phyloP scores from a whole-genome alignment of 2,888 invertebrate species.

The Papilio demoleus region DNA sequence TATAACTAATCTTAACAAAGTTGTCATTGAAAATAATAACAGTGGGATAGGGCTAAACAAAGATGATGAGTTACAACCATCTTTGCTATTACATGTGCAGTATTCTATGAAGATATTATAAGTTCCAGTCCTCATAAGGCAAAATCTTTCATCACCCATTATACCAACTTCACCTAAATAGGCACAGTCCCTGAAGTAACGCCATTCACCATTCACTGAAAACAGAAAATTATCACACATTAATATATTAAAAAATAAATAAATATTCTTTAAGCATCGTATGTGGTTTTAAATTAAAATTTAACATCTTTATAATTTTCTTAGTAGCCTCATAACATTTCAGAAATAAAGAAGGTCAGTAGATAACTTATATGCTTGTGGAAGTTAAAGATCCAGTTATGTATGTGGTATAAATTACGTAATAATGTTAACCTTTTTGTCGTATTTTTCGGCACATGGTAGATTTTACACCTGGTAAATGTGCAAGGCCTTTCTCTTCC shows the following conservation, averaged over 20 bases:
- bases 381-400: too few species aligned
- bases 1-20: slow-evolving; percentile 31
- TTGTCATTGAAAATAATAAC: slow-evolving; percentile 45
- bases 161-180: slow-evolving; percentile 96
- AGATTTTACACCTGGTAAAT: slow-evolving; percentile 87
- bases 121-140: slow-evolving; percentile 94
- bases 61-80: slow-evolving; percentile 91
- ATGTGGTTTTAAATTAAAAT: too few species aligned
- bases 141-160: slow-evolving; percentile 94
- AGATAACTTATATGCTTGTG: too few species aligned
- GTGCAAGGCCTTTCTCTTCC: slow-evolving; percentile 83
- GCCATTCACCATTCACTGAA: slow-evolving; percentile 93
- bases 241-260: not conserved
- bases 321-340: too few species aligned
- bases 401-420: too few species aligned
- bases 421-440: slow-evolving; percentile 88
- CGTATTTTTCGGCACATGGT: slow-evolving; percentile 96
- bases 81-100: slow-evolving; percentile 96
- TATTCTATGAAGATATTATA: slow-evolving; percentile 97
- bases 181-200: slow-evolving; percentile 94
- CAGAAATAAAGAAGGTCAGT: too few species aligned
- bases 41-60: slow-evolving; percentile 63
- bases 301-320: too few species aligned
- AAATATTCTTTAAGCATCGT: too few species aligned
- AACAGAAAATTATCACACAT: slow-evolving; percentile 13